These are phyloP conservation scores for Lepidochitona cinerea DNA, from an alignment of 2,888 invertebrate genomes.

Conservation along the genomic window DNA sequence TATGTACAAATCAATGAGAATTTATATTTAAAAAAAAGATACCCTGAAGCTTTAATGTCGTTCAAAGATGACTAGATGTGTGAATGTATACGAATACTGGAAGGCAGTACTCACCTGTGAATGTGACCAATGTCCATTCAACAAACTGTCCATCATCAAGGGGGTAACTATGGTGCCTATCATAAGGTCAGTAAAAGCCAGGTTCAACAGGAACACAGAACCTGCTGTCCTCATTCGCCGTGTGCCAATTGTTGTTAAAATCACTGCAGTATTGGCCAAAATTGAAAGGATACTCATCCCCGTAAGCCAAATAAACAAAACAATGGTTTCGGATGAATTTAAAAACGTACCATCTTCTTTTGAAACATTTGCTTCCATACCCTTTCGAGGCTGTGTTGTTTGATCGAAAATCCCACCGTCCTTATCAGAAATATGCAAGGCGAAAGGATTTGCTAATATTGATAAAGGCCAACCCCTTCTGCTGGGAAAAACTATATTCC, in stretches of 20 bases:
- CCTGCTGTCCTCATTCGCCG: not conserved
- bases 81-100: not conserved
- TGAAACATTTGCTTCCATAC: not conserved
- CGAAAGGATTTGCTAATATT: no score
- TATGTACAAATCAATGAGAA: no score
- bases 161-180: not conserved
- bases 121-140: not conserved
- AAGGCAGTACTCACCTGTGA: not conserved
- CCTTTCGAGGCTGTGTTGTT: no score
- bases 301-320: not conserved
- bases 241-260: not conserved
- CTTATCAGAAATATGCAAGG: no score
- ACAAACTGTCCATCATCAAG: not conserved
- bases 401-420: no score
- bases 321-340: not conserved
- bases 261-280: not conserved
- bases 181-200: not conserved
- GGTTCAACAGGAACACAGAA: not conserved
- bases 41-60: no score
- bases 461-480: no score
- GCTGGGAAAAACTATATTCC: no score
- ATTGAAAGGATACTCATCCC: not conserved
- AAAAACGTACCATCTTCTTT: not conserved
- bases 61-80: not conserved
- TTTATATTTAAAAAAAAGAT: no score